phyloP scores from a whole-genome alignment of 2,113 vertebrate genomes.

The Indri indri region DNA sequence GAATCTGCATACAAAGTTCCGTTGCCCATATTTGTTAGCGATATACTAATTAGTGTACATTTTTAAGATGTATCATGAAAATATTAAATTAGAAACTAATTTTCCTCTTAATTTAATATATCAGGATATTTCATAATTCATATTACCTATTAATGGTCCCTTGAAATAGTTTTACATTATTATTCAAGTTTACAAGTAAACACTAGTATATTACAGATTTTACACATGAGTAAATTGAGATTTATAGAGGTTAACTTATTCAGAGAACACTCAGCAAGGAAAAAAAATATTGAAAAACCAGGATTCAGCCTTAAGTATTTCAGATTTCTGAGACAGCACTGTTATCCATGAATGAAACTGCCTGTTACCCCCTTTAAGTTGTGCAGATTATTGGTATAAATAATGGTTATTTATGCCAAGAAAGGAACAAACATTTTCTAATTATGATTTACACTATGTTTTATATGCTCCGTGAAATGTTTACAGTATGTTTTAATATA shows the following conservation, averaged over 20 bases:
- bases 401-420: not conserved
- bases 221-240: not conserved
- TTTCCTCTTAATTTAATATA: not conserved
- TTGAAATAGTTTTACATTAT: not conserved
- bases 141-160: not conserved
- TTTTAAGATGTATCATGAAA: not conserved
- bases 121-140: not conserved
- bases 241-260: not conserved
- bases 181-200: not conserved
- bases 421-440: not conserved
- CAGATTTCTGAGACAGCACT: not conserved
- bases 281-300: not conserved
- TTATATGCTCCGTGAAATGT: not conserved
- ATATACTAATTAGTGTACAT: not conserved
- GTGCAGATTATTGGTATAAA: not conserved
- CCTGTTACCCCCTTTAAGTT: not conserved
- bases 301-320: not conserved
- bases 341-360: not conserved
- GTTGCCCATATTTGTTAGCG: not conserved
- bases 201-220: not conserved
- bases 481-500: not conserved
- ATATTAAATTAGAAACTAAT: not conserved
- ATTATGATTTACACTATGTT: not conserved
- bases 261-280: not conserved
- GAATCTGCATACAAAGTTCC: not conserved